phyloP scores from a whole-genome alignment of 2,888 invertebrate genomes.

The Bugula neritina region DNA sequence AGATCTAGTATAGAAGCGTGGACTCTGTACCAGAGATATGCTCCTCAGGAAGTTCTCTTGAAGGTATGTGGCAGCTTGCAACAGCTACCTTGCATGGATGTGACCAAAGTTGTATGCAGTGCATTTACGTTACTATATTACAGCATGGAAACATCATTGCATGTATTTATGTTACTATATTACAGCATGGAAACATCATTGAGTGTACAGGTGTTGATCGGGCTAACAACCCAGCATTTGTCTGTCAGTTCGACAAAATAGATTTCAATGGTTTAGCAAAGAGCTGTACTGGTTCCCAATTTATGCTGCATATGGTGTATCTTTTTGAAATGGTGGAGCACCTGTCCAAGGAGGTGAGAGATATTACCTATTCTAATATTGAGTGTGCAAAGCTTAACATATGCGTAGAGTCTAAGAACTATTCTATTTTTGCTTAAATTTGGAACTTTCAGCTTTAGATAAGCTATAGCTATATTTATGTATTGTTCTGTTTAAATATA shows the following conservation, averaged over 20 bases:
- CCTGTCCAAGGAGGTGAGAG: neutral
- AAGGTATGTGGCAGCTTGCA: neutral
- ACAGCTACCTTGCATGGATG: neutral
- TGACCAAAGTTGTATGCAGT: neutral
- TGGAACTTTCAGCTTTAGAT: no score
- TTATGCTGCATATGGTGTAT: slow-evolving; percentile 4
- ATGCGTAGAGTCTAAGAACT: no score
- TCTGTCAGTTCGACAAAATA: slow-evolving; percentile 10
- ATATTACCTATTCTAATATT: no score
- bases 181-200: slow-evolving; percentile 7
- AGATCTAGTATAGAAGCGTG: neutral
- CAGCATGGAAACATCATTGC: neutral
- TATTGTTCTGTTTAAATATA: neutral
- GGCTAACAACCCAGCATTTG: neutral
- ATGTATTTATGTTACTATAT: neutral
- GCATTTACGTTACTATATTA: neutral
- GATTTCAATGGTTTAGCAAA: neutral
- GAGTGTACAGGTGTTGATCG: neutral
- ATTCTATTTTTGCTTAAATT: no score
- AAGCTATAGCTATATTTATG: no score
- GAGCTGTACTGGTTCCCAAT: neutral
- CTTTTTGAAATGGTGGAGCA: slow-evolving; percentile 7
- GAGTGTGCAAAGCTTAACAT: no score
- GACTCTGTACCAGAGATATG: neutral
- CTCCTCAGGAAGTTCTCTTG: neutral